Percentiles rank a stretch among this genome's conserved stretches.
These are phyloP conservation scores for Drosophila ogumai DNA, from an alignment of 1,140 invertebrate genomes.

Conservation along the genomic window DNA sequence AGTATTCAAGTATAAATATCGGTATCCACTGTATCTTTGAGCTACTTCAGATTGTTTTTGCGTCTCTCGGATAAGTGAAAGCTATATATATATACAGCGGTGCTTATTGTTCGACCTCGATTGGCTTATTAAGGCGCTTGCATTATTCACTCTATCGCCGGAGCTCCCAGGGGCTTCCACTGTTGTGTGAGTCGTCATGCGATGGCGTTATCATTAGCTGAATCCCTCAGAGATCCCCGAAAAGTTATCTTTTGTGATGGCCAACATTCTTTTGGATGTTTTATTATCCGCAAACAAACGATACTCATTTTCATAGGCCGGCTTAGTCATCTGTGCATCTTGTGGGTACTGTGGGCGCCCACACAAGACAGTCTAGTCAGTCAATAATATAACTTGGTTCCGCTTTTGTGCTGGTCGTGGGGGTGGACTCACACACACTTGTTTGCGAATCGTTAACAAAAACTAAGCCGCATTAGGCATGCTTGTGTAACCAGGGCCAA, in stretches of 20 bases:
- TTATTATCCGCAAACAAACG: conserved; percentile 52
- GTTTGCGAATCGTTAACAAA: conserved; percentile 79
- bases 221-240: conserved; percentile 24
- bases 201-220: conserved; percentile 7
- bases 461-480: conserved; percentile 73
- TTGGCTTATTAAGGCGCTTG: conserved; percentile 22
- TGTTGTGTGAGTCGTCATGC: conserved; percentile 19
- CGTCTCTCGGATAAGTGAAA: conserved; percentile 11
- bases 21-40: not conserved
- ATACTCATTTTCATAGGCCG: conserved; percentile 38
- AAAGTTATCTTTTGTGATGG: conserved; percentile 15
- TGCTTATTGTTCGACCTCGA: conserved; percentile 30
- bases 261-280: conserved; percentile 23
- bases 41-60: not conserved
- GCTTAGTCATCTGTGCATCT: conserved; percentile 42
- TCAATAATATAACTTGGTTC: conserved; percentile 27
- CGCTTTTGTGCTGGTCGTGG: conserved; percentile 50
- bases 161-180: conserved; percentile 20
- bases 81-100: not conserved
- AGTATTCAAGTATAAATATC: not conserved
- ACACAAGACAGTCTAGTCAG: conserved; percentile 29
- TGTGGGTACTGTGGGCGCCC: conserved; percentile 1
- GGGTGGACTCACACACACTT: conserved; percentile 45
- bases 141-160: conserved; percentile 27
- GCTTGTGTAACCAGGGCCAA: conserved; percentile 41